These are phyloP conservation scores for Ciconia stormi DNA, from an alignment of 2,113 vertebrate genomes.

Conservation along the genomic window DNA sequence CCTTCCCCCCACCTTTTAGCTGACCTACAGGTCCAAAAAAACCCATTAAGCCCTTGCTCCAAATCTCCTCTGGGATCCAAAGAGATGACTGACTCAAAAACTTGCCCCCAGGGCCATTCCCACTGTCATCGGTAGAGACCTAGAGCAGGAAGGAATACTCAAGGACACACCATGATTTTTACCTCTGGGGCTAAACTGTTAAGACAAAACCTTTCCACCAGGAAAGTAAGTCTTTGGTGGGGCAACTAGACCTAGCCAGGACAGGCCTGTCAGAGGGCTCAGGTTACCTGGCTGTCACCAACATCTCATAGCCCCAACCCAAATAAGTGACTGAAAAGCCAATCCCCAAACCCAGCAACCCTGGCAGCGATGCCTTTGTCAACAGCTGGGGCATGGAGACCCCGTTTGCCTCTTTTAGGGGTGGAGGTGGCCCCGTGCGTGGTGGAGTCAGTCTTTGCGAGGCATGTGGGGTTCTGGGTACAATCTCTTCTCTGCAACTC, in stretches of 20 bases:
- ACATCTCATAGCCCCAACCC: neutral
- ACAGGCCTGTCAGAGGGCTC: neutral
- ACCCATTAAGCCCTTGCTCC: neutral
- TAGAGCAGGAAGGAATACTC: neutral
- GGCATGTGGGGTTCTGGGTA: neutral
- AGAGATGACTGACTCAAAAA: fast-evolving
- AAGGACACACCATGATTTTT: neutral
- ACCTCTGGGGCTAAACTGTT: neutral
- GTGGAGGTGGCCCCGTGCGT: fast-evolving
- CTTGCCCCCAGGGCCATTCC: neutral
- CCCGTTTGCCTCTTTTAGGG: neutral
- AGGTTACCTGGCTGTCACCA: neutral
- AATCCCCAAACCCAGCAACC: neutral
- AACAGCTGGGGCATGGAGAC: neutral
- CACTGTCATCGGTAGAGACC: neutral
- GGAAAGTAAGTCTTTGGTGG: neutral
- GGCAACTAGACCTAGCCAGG: neutral
- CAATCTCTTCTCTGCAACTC: neutral
- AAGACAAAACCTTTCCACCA: neutral
- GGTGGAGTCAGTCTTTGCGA: neutral
- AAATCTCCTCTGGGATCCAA: neutral
- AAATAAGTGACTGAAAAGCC: neutral
- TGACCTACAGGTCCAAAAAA: neutral
- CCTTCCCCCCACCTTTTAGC: neutral
- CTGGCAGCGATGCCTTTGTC: neutral